Percentiles rank a stretch among this genome's conserved stretches.
Conservation (phyloP, 1,140 invertebrate genomes). For the Diplogasteroides magnus region DNA sequence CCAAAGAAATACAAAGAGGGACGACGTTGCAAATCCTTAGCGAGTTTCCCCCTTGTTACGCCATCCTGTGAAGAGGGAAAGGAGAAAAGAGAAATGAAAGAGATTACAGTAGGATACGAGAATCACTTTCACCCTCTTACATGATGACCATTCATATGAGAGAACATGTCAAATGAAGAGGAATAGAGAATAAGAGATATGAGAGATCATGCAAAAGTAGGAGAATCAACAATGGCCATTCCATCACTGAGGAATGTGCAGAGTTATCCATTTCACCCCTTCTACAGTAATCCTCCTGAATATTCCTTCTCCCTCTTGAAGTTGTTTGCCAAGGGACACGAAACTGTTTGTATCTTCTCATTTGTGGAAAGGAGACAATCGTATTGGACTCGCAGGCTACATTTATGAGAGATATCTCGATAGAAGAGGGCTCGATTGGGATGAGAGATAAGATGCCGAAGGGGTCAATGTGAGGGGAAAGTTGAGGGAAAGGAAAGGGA, state of each 20-base stretch:
- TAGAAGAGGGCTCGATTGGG: not conserved
- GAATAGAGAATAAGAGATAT: too few relatives aligned
- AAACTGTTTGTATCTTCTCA: not conserved
- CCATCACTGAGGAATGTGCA: not conserved
- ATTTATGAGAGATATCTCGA: not conserved
- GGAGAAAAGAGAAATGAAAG: not conserved
- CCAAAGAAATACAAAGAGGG: too few relatives aligned
- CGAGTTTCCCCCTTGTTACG: not conserved
- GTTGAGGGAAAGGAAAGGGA: not conserved
- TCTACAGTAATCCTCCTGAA: too few relatives aligned
- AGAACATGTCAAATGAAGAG: not conserved
- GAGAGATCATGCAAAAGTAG: not conserved
- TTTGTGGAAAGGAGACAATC: not conserved
- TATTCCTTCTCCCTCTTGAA: not conserved
- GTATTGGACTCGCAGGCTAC: not conserved
- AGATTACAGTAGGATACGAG: not conserved
- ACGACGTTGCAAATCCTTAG: slow-evolving; percentile 1
- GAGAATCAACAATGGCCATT: not conserved
- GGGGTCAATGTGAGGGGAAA: not conserved
- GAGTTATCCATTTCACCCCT: not conserved
- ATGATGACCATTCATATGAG: not conserved
- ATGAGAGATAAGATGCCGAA: not conserved
- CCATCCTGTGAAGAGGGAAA: not conserved
- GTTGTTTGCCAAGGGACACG: not conserved
- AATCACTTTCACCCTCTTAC: too few relatives aligned